phyloP scores from a whole-genome alignment of 2,888 invertebrate genomes.

The Perdita meconis region DNA sequence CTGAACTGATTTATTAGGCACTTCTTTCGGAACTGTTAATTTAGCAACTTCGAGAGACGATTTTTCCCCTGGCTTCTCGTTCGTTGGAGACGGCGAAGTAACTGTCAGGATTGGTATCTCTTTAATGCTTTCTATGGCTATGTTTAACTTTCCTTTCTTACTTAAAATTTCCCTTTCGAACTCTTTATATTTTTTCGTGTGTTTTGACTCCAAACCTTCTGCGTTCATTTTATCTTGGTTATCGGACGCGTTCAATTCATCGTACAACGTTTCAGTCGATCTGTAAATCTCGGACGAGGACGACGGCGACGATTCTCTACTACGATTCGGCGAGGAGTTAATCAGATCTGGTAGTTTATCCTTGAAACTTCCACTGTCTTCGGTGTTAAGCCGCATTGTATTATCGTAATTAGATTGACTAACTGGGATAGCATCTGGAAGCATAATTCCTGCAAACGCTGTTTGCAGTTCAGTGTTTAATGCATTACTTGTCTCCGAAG shows the following conservation, averaged over 20 bases:
- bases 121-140: constrained; percentile 25
- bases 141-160: constrained; percentile 19
- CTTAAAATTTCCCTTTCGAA: not conserved
- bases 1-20: constrained; percentile 7
- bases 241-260: constrained; percentile 39
- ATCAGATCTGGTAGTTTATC: constrained; percentile 78
- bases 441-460: constrained; percentile 60
- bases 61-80: constrained; percentile 65
- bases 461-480: constrained; percentile 42
- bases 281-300: constrained; percentile 67
- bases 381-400: constrained; percentile 35
- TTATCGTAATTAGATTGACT: constrained; percentile 44
- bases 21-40: constrained; percentile 66
- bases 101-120: constrained; percentile 69
- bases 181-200: not conserved
- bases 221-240: not conserved
- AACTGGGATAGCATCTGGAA: constrained; percentile 68
- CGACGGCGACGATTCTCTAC: constrained; percentile 64
- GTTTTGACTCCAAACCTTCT: constrained; percentile 15
- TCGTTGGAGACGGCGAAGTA: constrained; percentile 78
- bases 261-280: constrained; percentile 64
- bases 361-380: constrained; percentile 43
- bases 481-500: constrained; percentile 22
- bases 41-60: constrained; percentile 59
- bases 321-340: constrained; percentile 74